Conservation (phyloP, 2,797 vertebrate genomes). For the Acipenser transmontanus region DNA sequence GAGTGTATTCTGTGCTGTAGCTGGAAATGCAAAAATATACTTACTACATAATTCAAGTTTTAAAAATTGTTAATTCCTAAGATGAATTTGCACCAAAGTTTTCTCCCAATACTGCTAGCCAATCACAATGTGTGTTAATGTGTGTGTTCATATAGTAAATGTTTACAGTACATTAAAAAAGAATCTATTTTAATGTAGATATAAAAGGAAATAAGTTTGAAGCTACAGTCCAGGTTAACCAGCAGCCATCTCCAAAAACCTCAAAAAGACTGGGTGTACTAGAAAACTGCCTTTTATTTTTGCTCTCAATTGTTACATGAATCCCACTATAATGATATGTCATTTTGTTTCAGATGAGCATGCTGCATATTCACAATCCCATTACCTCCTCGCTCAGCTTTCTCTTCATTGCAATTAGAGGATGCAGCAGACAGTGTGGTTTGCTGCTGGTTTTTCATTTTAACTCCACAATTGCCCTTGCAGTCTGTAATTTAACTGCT, state of each 20-base stretch:
- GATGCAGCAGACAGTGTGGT: conserved; percentile 2
- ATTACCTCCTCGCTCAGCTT: not conserved
- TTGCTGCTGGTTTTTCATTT: not conserved
- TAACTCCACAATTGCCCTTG: not conserved
- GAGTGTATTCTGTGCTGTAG: too few species aligned
- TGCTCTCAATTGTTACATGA: conserved; percentile 1
- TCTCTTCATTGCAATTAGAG: conserved; percentile 5
- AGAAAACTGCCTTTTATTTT: not conserved
- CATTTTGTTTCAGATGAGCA: not conserved
- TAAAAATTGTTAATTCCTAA: too few species aligned
- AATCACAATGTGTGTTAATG: too few species aligned
- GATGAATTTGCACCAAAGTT: too few species aligned
- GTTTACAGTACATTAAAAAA: too few species aligned
- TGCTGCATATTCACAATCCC: not conserved
- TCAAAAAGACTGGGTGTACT: not conserved
- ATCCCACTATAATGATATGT: conserved; percentile 1
- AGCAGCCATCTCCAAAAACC: not conserved
- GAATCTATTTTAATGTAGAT: too few species aligned
- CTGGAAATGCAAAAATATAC: too few species aligned
- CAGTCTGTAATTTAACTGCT: conserved; percentile 3
- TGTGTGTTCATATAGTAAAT: too few species aligned
- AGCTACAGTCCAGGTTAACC: not conserved
- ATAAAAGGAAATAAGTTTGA: too few species aligned
- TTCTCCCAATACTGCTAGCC: too few species aligned
- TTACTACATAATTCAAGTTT: too few species aligned